Evolutionary conservation across 1,140 invertebrate genomes (phyloP).

Genomic region (Tribolium madens): DNA sequence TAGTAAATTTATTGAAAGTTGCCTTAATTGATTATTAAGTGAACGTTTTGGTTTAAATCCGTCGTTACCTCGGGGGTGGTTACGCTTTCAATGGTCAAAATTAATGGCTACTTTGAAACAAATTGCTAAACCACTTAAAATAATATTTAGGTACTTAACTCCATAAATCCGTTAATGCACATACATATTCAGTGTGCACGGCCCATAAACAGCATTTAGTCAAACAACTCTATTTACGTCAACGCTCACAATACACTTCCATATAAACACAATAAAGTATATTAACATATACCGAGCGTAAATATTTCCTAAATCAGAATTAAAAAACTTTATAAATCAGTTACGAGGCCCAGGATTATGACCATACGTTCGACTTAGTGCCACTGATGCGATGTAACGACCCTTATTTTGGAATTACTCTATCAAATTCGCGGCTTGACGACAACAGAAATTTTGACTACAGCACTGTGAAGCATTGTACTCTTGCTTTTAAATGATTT

Average conservation of each 20-base stretch:
- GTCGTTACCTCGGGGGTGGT: constrained; percentile 3
- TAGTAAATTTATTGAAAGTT: constrained; percentile 11
- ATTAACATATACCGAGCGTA: constrained; percentile 52
- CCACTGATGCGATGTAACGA: constrained; percentile 8
- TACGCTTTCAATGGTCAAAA: constrained; percentile 37
- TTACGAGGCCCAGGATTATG: constrained; percentile 3
- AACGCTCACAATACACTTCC: constrained; percentile 41
- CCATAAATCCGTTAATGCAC: constrained; percentile 50
- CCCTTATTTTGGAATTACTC: constrained; percentile 41
- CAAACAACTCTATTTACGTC: constrained; percentile 55
- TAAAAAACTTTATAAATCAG: constrained; percentile 50
- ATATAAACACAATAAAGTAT: constrained; percentile 52
- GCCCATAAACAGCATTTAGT: constrained; percentile 42
- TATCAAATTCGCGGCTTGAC: constrained; percentile 34
- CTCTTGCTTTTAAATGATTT: background rate
- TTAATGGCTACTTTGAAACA: constrained; percentile 51
- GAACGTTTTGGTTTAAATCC: background rate
- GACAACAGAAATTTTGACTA: background rate
- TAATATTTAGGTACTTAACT: constrained; percentile 54
- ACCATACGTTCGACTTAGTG: background rate
- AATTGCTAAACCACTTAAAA: constrained; percentile 51
- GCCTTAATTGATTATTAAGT: constrained; percentile 3
- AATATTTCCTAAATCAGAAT: constrained; percentile 55
- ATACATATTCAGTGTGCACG: constrained; percentile 34
- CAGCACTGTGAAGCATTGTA: background rate